Conservation (phyloP, 2,113 vertebrate genomes). For the Stictonetta naevosa region DNA sequence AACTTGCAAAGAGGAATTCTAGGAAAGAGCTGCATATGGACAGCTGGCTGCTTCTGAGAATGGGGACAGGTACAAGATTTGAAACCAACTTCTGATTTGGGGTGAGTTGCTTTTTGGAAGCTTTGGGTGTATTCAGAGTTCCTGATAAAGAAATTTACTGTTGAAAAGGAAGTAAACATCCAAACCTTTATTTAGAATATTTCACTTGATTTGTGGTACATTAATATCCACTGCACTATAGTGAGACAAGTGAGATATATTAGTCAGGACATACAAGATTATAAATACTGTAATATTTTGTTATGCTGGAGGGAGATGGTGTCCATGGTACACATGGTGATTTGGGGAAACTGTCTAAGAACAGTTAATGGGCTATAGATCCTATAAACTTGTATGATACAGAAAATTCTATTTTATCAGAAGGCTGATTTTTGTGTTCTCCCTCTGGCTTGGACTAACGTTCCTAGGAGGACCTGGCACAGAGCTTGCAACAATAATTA, state of each 20-base stretch:
- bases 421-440: not conserved
- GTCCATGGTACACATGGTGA: not conserved
- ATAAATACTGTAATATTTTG: not conserved
- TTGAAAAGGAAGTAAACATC: not conserved
- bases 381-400: not conserved
- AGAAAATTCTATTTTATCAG: not conserved
- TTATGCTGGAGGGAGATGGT: not conserved
- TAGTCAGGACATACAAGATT: not conserved
- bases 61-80: not conserved
- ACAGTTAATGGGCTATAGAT: not conserved
- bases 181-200: not conserved
- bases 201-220: not conserved
- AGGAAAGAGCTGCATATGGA: not conserved
- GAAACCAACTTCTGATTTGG: not conserved
- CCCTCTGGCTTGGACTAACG: fast-evolving
- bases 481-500: not conserved
- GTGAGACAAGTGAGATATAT: not conserved
- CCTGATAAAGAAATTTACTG: not conserved
- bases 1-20: not conserved
- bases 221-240: not conserved
- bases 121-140: not conserved
- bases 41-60: slow-evolving; percentile 8
- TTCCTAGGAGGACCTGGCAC: not conserved
- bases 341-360: not conserved
- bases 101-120: not conserved